A percentile compares a stretch with the other conserved stretches of the same genome.
Evolutionary conservation across 2,888 invertebrate genomes (phyloP).

Genomic region (Harmothoe impar): DNA sequence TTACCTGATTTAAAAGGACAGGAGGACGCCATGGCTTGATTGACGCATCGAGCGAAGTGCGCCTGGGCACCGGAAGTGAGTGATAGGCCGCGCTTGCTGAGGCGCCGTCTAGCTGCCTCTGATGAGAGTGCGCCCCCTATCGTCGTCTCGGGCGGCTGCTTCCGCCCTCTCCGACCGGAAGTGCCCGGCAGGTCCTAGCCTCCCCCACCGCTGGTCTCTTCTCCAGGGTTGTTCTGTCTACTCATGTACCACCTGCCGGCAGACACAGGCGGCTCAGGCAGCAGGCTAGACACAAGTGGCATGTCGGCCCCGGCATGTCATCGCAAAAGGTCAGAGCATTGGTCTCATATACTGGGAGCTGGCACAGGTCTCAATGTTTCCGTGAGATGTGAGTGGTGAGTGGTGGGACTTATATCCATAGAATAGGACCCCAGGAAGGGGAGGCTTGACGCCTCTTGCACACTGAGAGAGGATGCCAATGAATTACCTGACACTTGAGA

Average conservation of each 20-base stretch:
- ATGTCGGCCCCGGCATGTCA: not conserved
- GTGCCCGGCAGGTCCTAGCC: not conserved
- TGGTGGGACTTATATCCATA: too few relatives aligned
- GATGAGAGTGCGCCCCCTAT: not conserved
- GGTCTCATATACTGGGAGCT: not conserved
- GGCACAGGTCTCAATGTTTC: not conserved
- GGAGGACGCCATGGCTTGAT: slow-evolving; percentile 23
- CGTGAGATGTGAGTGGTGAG: not conserved
- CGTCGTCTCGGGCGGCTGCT: not conserved
- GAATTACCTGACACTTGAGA: too few relatives aligned
- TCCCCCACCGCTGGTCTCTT: not conserved
- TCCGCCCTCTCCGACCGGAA: not conserved
- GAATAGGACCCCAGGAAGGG: too few relatives aligned
- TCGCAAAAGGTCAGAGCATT: not conserved
- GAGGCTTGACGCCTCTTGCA: too few relatives aligned
- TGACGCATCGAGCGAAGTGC: not conserved
- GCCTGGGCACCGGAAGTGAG: slow-evolving; percentile 14
- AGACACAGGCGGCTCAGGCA: not conserved
- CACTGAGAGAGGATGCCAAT: too few relatives aligned
- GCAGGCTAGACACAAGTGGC: slow-evolving; percentile 11
- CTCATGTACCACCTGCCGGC: not conserved
- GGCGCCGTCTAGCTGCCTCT: not conserved
- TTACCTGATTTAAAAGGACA: slow-evolving; percentile 36
- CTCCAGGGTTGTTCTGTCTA: not conserved
- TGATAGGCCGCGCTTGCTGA: not conserved